A percentile compares a stretch with the other conserved stretches of the same genome.
phyloP scores from a whole-genome alignment of 64 coral and sea anemone genomes.

The Montipora sp. region DNA sequence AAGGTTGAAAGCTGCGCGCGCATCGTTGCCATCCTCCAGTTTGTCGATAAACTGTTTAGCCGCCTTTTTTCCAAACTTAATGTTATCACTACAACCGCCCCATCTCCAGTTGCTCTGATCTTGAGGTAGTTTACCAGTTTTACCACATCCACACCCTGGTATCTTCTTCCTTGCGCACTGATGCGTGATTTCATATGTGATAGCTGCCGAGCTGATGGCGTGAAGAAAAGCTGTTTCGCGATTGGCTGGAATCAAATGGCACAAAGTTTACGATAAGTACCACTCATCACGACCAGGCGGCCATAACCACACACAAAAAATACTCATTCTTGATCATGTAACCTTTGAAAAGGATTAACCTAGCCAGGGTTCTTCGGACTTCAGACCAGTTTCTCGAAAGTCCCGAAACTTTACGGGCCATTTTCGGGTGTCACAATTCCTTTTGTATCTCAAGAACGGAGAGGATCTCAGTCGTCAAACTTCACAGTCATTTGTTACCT shows the following conservation, averaged over 20 bases:
- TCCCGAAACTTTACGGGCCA: too few species aligned
- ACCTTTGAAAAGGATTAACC: not conserved
- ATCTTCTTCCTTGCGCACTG: slow-evolving; percentile 38
- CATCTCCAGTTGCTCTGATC: slow-evolving; percentile 19
- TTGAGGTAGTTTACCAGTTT: slow-evolving; percentile 9
- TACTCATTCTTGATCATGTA: not conserved
- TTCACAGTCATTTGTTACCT: too few species aligned
- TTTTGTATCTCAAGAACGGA: too few species aligned
- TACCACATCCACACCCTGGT: slow-evolving; percentile 54
- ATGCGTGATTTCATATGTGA: slow-evolving; percentile 62
- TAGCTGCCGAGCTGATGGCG: slow-evolving; percentile 67
- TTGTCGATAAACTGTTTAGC: slow-evolving; percentile 64
- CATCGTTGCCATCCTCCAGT: slow-evolving; percentile 31
- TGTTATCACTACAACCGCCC: slow-evolving; percentile 75
- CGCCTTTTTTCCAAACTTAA: slow-evolving; percentile 49
- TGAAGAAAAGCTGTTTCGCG: slow-evolving; percentile 83
- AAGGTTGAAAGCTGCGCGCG: slow-evolving; percentile 41
- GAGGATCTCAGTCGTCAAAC: too few species aligned
- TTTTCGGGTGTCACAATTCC: too few species aligned
- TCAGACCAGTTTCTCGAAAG: too few species aligned
- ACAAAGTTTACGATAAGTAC: not conserved
- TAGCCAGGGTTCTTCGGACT: too few species aligned
- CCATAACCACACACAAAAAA: not conserved
- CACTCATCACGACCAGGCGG: not conserved
- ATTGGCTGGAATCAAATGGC: slow-evolving; percentile 67